Evolutionary conservation across 2,888 invertebrate genomes (phyloP).

Genomic region (Nebria salina): DNA sequence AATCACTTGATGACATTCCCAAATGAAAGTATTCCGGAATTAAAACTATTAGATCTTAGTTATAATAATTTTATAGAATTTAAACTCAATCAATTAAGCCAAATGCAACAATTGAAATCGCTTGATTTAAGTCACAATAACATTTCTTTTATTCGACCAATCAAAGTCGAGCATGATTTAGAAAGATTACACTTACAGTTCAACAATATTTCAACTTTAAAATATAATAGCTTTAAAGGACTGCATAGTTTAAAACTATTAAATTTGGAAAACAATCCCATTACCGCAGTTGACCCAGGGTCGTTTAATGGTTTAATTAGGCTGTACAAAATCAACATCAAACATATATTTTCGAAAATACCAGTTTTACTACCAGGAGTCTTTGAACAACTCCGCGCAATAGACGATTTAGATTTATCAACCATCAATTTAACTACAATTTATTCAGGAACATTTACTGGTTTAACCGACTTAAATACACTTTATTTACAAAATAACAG

Average conservation of each 20-base stretch:
- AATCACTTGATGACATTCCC: no score
- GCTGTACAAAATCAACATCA: neutral
- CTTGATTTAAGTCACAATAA: constrained; percentile 2
- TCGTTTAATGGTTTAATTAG: constrained; percentile 12
- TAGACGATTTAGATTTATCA: constrained; percentile 21
- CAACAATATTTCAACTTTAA: no score
- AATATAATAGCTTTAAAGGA: no score
- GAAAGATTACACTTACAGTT: no score
- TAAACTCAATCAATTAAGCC: neutral
- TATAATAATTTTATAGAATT: constrained; percentile 10
- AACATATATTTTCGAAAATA: constrained; percentile 21
- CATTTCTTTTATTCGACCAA: no score
- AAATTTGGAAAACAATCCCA: neutral
- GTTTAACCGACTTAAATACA: neutral
- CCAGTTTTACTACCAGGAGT: neutral
- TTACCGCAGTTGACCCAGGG: neutral
- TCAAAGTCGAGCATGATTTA: no score
- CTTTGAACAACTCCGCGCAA: constrained; percentile 4
- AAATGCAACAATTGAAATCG: no score
- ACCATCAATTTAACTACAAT: constrained; percentile 19
- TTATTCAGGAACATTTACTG: constrained; percentile 14
- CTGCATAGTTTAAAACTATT: no score
- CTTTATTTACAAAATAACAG: constrained; percentile 29
- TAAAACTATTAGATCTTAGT: constrained; percentile 5
- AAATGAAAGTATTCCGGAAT: neutral